Evolutionary conservation across 2,888 invertebrate species (phyloP), one percentile per base, ranked within the genome.

Genomic region (Clanis bilineata): DNA sequence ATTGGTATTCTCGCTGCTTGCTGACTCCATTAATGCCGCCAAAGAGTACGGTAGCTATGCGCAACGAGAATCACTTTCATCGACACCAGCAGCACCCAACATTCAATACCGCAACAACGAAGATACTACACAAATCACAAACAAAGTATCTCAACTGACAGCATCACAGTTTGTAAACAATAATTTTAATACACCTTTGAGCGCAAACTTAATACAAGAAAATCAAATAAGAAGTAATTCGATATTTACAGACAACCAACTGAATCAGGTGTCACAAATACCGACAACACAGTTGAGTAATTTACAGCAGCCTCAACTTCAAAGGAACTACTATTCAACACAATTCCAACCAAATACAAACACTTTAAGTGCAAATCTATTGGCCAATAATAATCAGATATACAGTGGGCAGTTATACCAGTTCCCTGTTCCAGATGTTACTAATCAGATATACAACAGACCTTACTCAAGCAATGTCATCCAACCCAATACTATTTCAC

Each of bases 341-440:
- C 75, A 66, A 60, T 74, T 73, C 47, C 79, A 79, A 71, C 51
- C 51, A 28, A 51, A 51, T 32, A 51, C 18, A 10, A 51, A 51
- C 32, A 66, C 63, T 60, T 61, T 62, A 36, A 73, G 68, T 58
- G 61, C 68, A 36, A 64, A 72, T 59, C 63, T 72, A 39, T 65
- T 66, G 32, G 73, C 74, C 38, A 71, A 74, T 10, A 75, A 69
- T 61, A 81, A 81, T 47, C 77, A 82, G 64, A 70, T 90, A 68
- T 90, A 90, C 69, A 91, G 91, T 65, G 91, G 90, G 28, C 91
- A 92, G 69, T 70, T 90, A 57, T 92, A 92, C 65, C 83, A 90
- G 70, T 77, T 83, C 54, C 83, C 91, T 25, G 91, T 91, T 47
- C 90, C 90, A 59, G 87, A 89, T 64, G 90, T 91, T 25, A 88